phyloP scores from a whole-genome alignment of 2,888 invertebrate genomes.

The Gasteruption jaculator region DNA sequence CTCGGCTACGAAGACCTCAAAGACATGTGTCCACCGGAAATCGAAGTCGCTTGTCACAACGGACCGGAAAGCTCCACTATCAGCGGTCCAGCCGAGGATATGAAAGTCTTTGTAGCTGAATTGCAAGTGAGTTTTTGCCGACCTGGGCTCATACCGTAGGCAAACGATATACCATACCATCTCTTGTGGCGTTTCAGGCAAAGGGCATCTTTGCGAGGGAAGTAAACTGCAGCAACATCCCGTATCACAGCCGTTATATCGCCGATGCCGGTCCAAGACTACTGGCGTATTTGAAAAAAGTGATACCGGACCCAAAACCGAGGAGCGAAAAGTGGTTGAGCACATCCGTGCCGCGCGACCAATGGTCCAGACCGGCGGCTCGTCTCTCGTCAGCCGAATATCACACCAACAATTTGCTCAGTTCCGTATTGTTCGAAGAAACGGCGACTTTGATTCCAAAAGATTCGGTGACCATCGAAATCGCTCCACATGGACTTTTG shows the following conservation, averaged over 20 bases:
- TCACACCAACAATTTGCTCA: conserved; percentile 79
- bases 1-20: conserved; percentile 60
- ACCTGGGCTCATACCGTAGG: too few species aligned
- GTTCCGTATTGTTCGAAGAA: conserved; percentile 71
- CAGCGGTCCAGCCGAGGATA: conserved; percentile 74
- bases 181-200: conserved; percentile 53
- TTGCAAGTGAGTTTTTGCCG: conserved; percentile 51
- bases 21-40: conserved; percentile 66
- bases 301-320: conserved; percentile 63
- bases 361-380: conserved; percentile 67
- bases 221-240: conserved; percentile 82
- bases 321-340: conserved; percentile 80
- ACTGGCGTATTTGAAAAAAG: conserved; percentile 60
- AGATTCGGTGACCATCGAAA: conserved; percentile 80
- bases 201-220: conserved; percentile 77
- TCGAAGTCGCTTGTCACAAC: conserved; percentile 87
- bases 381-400: conserved; percentile 78
- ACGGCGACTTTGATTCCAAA: conserved; percentile 72
- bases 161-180: too few species aligned
- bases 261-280: conserved; percentile 67
- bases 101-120: conserved; percentile 63
- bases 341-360: conserved; percentile 69
- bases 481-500: conserved; percentile 85
- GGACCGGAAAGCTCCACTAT: conserved; percentile 83
- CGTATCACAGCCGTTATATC: conserved; percentile 86